A percentile compares a stretch with the other conserved stretches of the same genome.
Evolutionary conservation across 2,888 invertebrate species (phyloP).

Genomic region (Drosophila percnosoma): DNA sequence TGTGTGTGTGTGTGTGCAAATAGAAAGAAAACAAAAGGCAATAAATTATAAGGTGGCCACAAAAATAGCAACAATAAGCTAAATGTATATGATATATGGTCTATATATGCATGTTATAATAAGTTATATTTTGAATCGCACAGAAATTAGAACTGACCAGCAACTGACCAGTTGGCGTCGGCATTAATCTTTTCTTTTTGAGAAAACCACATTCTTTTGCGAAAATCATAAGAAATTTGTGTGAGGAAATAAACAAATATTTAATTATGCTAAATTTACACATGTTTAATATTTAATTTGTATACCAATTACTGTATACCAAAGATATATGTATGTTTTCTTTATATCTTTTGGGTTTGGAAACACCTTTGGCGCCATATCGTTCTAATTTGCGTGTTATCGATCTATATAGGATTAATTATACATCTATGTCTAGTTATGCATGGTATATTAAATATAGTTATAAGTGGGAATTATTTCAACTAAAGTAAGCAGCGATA

Average conservation of each 20-base stretch:
- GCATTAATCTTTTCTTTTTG: neutral
- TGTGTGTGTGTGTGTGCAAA: constrained; percentile 27
- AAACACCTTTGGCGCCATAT: neutral
- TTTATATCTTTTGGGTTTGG: neutral
- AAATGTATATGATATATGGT: constrained; percentile 3
- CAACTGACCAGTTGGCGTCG: neutral
- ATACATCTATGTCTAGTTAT: constrained; percentile 25
- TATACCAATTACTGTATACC: neutral
- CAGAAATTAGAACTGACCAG: neutral
- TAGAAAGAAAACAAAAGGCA: constrained; percentile 45
- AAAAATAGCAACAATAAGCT: constrained; percentile 2
- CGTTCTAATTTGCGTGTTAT: neutral
- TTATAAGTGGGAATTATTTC: constrained; percentile 34
- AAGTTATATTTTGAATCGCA: neutral
- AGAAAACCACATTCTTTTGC: neutral
- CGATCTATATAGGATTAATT: neutral
- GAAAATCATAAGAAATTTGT: neutral
- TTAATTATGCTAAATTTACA: neutral
- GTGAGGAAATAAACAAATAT: neutral
- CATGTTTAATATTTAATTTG: neutral
- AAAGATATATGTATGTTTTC: neutral
- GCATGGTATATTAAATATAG: constrained; percentile 41
- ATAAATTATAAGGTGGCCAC: constrained; percentile 53
- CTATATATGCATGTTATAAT: neutral
- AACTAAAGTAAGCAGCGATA: constrained; percentile 41